Percentiles rank a stretch among this genome's conserved stretches.
Conservation (phyloP, 2,797 vertebrate species). For the Pseudochromis fuscus region DNA sequence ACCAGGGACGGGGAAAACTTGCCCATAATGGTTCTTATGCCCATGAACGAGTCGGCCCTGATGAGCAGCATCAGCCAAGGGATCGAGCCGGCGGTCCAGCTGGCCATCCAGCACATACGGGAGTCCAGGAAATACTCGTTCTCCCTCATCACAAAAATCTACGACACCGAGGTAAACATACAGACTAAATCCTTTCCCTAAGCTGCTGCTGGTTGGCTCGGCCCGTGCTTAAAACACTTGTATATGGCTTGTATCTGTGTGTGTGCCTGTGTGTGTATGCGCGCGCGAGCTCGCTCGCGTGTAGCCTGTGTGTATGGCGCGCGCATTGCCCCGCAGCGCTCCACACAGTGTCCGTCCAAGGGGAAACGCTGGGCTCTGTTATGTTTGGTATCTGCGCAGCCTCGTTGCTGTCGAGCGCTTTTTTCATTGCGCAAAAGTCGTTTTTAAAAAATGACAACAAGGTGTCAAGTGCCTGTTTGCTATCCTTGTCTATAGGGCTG, state of each 20-base stretch:
- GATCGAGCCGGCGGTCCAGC: slow-evolving; percentile 87
- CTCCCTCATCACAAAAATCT: slow-evolving; percentile 89
- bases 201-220: slow-evolving; percentile 32
- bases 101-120: slow-evolving; percentile 87
- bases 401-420: slow-evolving; percentile 21
- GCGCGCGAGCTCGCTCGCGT: neutral
- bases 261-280: neutral
- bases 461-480: neutral
- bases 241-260: slow-evolving; percentile 13
- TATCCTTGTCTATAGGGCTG: neutral
- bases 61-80: slow-evolving; percentile 90
- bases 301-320: slow-evolving; percentile 10
- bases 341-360: slow-evolving; percentile 62
- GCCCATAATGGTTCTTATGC: slow-evolving; percentile 90
- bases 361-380: slow-evolving; percentile 54
- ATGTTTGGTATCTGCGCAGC: slow-evolving; percentile 55
- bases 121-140: slow-evolving; percentile 87
- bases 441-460: slow-evolving; percentile 24
- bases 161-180: slow-evolving; percentile 87
- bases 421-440: slow-evolving; percentile 54
- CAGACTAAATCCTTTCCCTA: slow-evolving; percentile 28
- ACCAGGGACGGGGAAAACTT: slow-evolving; percentile 83
- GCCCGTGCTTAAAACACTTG: slow-evolving; percentile 36
- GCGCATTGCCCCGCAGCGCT: slow-evolving; percentile 65
- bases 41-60: slow-evolving; percentile 88